A percentile compares a stretch with the other conserved stretches of the same genome.
Evolutionary conservation across 2,888 invertebrate genomes (phyloP).

Genomic region (Melanostoma scalare): DNA sequence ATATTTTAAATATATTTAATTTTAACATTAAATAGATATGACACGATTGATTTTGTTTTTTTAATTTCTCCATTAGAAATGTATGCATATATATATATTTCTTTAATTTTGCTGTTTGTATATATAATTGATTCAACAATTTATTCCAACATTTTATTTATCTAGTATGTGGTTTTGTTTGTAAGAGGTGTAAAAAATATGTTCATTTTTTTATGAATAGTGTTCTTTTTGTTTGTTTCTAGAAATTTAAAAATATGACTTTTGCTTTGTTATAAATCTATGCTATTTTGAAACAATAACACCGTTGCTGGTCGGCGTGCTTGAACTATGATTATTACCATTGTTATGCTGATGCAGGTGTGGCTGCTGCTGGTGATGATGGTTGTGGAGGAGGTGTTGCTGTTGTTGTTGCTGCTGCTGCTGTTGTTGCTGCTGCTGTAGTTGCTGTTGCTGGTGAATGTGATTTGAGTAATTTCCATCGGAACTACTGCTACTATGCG

Average conservation of each 20-base stretch:
- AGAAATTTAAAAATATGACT: constrained; percentile 74
- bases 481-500: constrained; percentile 44
- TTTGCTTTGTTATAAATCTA: constrained; percentile 70
- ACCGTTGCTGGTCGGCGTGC: constrained; percentile 70
- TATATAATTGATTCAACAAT: constrained; percentile 68
- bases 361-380: constrained; percentile 66
- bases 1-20: constrained; percentile 39
- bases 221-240: constrained; percentile 43
- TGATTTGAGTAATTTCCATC: constrained; percentile 61
- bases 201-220: constrained; percentile 46
- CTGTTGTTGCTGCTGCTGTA: constrained; percentile 59
- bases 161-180: constrained; percentile 66
- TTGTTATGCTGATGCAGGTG: constrained; percentile 68
- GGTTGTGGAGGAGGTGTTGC: constrained; percentile 63
- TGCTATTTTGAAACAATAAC: constrained; percentile 75
- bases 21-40: constrained; percentile 73
- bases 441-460: constrained; percentile 63
- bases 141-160: constrained; percentile 64
- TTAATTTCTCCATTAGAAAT: constrained; percentile 45
- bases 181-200: constrained; percentile 69
- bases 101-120: constrained; percentile 1
- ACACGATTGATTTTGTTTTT: constrained; percentile 70
- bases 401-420: constrained; percentile 66
- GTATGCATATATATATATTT: constrained; percentile 25
- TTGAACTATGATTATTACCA: constrained; percentile 63